Base-by-base conservation (phyloP, 2,797 vertebrate species). In the Hapalemur alaotrensis region DNA sequence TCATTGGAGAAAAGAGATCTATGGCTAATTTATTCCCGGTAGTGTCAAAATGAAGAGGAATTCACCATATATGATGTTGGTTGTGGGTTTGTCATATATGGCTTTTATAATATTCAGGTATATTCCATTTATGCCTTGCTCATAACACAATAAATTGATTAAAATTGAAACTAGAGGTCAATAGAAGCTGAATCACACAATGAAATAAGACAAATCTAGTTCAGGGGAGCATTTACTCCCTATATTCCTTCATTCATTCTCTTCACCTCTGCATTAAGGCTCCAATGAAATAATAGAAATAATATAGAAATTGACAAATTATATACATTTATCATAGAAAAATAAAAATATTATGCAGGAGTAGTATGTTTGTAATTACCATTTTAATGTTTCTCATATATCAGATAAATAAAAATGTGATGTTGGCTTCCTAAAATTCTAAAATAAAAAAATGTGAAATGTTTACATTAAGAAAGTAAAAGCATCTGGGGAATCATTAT, bases 391-490 rank as follows among this genome's bases (percentile, higher is more conserved):
- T 65, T 57, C 8, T 8, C 5, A 5, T 38, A 41, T 52, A 41
- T 72, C 2, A 84, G 15, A 50, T 67, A 38, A 57, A 25, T 76
- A 69, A n/a, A 87, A 75, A 57, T 88, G 4, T 46, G 12, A 35
- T n/a, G 89, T 69, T 35, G 54, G 4, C 8, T 63, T n/a, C 76
- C 38, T 80, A 46, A 73, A 86, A 70, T 35, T 61, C 41, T 81
- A 30, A 92, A 35, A 43, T 85, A 35, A 65, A 96, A 86, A 54
- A 70, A 70, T n/a, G 1, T 46, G 11, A 15, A 85, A 54, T 79
- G 73, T 15, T 79, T 46, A 59, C 4, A 10, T 48, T 35, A 89
- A 87, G 7, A 43, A 79, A 73, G 9, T 43, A 20, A 83, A 83
- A 83, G 2, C 14, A 7, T 65, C 18, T 50, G 23, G 59, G 35